These are phyloP conservation scores for Okamejei kenojei DNA, from an alignment of 2,797 vertebrate genomes.

Conservation along the genomic window DNA sequence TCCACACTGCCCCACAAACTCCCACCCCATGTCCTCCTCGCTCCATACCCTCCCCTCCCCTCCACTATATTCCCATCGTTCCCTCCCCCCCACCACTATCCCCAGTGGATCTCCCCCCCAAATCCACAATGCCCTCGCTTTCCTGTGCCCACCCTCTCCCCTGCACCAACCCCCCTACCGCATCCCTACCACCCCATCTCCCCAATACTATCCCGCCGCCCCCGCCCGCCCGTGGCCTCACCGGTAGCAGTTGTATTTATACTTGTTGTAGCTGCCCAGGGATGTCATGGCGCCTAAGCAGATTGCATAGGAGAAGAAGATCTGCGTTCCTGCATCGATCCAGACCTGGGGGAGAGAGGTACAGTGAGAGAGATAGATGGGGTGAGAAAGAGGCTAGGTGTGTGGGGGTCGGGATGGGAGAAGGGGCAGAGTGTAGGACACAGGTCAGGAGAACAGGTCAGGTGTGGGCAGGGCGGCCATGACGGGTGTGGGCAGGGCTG, in stretches of 20 bases:
- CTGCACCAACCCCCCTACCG: constrained; percentile 38
- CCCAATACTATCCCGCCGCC: constrained; percentile 40
- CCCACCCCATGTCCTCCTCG: constrained; percentile 47
- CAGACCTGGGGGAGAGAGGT: constrained; percentile 69
- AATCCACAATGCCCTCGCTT: no score
- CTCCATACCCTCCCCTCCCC: constrained; percentile 42
- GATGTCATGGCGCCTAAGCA: constrained; percentile 98
- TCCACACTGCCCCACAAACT: no score
- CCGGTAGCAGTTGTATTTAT: constrained; percentile 99
- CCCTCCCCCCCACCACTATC: no score
- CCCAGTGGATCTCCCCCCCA: no score
- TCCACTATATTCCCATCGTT: not conserved
- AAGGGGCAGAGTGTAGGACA: not conserved
- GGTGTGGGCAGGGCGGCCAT: no score
- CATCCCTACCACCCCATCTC: not conserved
- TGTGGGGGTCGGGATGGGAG: not conserved
- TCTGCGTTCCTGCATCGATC: constrained; percentile 97
- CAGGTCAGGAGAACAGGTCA: not conserved
- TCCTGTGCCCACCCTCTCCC: constrained; percentile 45
- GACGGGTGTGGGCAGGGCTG: not conserved
- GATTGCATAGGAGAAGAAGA: constrained; percentile 98
- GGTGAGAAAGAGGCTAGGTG: not conserved
- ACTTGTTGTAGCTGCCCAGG: constrained; percentile 98
- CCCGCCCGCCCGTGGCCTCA: constrained; percentile 65
- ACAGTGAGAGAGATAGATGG: not conserved